phyloP scores from a whole-genome alignment of 2,797 vertebrate species.

The Poecilia picta region DNA sequence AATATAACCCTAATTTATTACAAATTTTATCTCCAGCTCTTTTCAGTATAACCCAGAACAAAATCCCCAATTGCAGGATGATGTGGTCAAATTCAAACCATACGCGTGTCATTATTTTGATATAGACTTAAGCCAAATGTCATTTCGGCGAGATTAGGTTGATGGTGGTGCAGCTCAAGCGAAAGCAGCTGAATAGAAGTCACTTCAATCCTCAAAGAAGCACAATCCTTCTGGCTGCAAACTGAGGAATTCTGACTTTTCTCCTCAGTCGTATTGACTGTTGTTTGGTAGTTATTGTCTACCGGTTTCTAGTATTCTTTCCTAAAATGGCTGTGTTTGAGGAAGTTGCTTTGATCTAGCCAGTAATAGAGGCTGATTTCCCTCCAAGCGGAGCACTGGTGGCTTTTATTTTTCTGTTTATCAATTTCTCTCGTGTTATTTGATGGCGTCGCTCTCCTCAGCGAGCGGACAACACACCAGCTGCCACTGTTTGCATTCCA shows the following conservation, averaged over 20 bases:
- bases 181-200: background rate
- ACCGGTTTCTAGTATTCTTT: constrained; percentile 18
- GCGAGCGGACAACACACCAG: constrained; percentile 70
- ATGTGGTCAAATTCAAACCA: background rate
- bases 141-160: background rate
- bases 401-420: constrained; percentile 14
- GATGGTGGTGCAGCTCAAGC: background rate
- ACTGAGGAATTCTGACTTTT: background rate
- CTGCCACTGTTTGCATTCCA: constrained; percentile 64
- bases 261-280: constrained; percentile 9
- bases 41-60: too few relatives aligned
- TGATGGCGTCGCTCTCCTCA: constrained; percentile 32
- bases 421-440: constrained; percentile 37
- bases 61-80: background rate
- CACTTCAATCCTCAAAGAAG: background rate
- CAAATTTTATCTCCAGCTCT: background rate
- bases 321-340: constrained; percentile 12
- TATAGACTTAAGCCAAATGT: too few relatives aligned
- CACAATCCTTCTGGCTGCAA: background rate
- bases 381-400: constrained; percentile 23
- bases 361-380: constrained; percentile 52
- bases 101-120: too few relatives aligned
- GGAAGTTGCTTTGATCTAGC: constrained; percentile 51
- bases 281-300: constrained; percentile 9
- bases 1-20: background rate